Conservation (phyloP, 2,888 invertebrate genomes). For the Stratiomys singularior region DNA sequence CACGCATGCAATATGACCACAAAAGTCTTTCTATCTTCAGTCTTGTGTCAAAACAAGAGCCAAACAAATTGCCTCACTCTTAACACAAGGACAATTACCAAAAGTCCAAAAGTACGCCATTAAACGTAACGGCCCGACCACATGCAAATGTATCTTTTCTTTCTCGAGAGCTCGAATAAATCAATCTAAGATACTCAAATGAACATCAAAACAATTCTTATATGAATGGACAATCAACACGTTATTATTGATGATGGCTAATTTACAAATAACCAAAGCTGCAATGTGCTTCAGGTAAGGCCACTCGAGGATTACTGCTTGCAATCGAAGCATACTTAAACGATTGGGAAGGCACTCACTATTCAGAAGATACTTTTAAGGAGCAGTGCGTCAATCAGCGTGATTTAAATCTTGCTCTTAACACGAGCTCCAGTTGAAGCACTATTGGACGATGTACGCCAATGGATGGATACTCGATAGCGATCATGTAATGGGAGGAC, state of each 20-base stretch:
- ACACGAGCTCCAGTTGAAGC: not conserved
- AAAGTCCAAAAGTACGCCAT: conserved; percentile 20
- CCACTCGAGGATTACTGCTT: not conserved
- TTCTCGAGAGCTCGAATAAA: not conserved
- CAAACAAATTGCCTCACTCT: not conserved
- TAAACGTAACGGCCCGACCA: conserved; percentile 27
- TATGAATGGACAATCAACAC: not conserved
- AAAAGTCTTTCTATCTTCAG: not conserved
- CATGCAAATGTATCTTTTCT: not conserved
- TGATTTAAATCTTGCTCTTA: conserved; percentile 3
- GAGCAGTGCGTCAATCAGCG: not conserved
- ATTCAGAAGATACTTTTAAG: conserved; percentile 4
- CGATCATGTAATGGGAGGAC: no score
- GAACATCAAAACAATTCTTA: not conserved
- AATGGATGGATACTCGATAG: not conserved
- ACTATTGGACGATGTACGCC: not conserved
- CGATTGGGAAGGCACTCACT: not conserved
- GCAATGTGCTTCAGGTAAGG: not conserved
- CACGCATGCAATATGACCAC: conserved; percentile 4
- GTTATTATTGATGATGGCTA: not conserved
- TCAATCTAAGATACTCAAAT: not conserved
- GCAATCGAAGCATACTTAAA: not conserved
- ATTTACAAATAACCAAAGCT: conserved; percentile 4
- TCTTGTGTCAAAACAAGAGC: not conserved
- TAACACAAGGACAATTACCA: not conserved